Evolutionary conservation across 2,797 vertebrate genomes (phyloP).

Genomic region (Chanos chanos): DNA sequence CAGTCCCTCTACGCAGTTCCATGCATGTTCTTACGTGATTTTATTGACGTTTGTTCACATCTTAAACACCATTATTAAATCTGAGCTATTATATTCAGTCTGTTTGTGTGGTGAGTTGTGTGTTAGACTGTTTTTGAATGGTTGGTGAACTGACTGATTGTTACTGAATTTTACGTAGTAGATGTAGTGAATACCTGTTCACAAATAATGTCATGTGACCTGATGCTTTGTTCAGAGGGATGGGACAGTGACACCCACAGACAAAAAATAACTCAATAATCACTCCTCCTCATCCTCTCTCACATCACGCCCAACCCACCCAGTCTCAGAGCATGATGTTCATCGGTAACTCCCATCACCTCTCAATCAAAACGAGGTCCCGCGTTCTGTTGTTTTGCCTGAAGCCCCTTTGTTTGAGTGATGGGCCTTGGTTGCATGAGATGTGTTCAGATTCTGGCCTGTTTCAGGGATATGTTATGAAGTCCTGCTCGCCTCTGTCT

Average conservation of each 20-base stretch:
- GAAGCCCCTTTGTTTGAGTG: constrained; percentile 60
- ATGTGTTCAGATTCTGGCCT: constrained; percentile 47
- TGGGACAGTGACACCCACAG: constrained; percentile 46
- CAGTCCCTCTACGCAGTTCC: constrained; percentile 36
- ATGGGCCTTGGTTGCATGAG: constrained; percentile 64
- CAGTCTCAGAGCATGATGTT: constrained; percentile 62
- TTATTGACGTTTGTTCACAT: constrained; percentile 41
- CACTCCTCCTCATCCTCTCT: constrained; percentile 44
- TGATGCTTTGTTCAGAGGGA: constrained; percentile 57
- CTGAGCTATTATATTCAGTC: constrained; percentile 2
- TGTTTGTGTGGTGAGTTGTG: constrained; percentile 33
- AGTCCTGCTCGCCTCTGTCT: constrained; percentile 11
- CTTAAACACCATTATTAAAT: constrained; percentile 39
- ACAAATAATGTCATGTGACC: constrained; percentile 54
- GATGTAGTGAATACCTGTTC: constrained; percentile 47
- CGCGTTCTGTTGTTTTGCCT: constrained; percentile 56
- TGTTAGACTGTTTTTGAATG: constrained; percentile 36
- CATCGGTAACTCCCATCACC: constrained; percentile 50
- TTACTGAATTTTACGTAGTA: constrained; percentile 7
- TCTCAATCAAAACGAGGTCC: constrained; percentile 48
- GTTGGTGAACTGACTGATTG: constrained; percentile 39
- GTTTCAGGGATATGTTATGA: constrained; percentile 17
- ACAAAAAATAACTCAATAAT: constrained; percentile 52
- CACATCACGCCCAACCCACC: constrained; percentile 33
- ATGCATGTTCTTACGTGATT: constrained; percentile 51